Percentiles rank a stretch among this genome's conserved stretches.
Evolutionary conservation across 2,113 vertebrate species (phyloP).

Genomic region (Marcusenius ussheri): DNA sequence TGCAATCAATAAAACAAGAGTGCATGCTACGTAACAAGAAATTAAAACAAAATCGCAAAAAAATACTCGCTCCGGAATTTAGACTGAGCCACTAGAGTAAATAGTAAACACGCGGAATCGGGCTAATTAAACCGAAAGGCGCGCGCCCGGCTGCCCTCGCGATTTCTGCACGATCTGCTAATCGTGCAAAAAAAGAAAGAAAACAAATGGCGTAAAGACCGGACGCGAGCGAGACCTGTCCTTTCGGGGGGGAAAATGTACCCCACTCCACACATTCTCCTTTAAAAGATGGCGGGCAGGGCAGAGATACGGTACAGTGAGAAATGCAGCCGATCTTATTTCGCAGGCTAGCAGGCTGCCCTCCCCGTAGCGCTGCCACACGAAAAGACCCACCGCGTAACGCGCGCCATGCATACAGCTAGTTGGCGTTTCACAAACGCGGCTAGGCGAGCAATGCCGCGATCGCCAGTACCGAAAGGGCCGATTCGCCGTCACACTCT

Average conservation of each 20-base stretch:
- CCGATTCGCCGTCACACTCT: slow-evolving; percentile 41
- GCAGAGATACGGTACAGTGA: slow-evolving; percentile 40
- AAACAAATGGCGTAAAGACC: not conserved
- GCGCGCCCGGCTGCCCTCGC: not conserved
- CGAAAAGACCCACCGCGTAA: slow-evolving; percentile 20
- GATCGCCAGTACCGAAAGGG: not conserved
- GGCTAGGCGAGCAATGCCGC: slow-evolving; percentile 17
- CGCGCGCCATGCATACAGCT: not conserved
- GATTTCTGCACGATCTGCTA: not conserved
- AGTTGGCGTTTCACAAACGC: slow-evolving; percentile 18
- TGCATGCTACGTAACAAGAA: not conserved
- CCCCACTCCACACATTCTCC: slow-evolving; percentile 43
- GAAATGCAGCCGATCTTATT: slow-evolving; percentile 39
- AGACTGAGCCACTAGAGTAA: not conserved
- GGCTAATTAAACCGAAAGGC: not conserved
- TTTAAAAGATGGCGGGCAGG: slow-evolving; percentile 91
- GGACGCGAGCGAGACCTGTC: slow-evolving; percentile 7
- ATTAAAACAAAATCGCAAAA: not conserved
- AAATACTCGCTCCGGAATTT: not conserved
- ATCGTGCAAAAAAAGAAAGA: not conserved
- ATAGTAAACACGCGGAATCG: not conserved
- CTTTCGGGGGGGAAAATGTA: not conserved
- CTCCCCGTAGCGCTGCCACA: slow-evolving; percentile 25
- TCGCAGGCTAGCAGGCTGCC: slow-evolving; percentile 43
- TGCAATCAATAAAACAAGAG: not conserved